These are phyloP conservation scores for Caenorhabditis angaria DNA, from an alignment of 2,888 invertebrate species.

Conservation along the genomic window DNA sequence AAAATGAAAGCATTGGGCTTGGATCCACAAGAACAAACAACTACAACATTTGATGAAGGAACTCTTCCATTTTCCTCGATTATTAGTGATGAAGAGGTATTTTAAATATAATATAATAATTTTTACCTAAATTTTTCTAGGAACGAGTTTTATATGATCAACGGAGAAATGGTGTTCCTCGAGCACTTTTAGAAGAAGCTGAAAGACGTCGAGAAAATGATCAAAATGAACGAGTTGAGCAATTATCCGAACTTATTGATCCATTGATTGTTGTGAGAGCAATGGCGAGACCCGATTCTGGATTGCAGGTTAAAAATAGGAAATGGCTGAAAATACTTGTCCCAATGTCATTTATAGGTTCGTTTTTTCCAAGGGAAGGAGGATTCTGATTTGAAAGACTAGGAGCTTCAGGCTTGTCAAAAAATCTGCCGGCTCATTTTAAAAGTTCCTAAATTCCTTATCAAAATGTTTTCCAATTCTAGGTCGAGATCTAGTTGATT, in stretches of 20 bases:
- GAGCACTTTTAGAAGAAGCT: conserved; percentile 40
- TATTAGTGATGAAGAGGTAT: conserved; percentile 47
- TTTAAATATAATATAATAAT: background rate
- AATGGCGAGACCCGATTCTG: conserved; percentile 95
- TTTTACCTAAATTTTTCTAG: conserved; percentile 8
- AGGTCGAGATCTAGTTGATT: conserved; percentile 66
- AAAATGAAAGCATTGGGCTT: conserved; percentile 40
- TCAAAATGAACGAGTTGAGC: conserved; percentile 36
- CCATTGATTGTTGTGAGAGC: conserved; percentile 80
- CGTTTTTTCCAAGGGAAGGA: conserved; percentile 4
- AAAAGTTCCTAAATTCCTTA: background rate
- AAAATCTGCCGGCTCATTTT: no score
- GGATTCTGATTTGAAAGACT: no score
- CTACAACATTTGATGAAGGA: conserved; percentile 51
- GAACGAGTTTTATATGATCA: conserved; percentile 55
- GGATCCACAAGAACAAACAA: conserved; percentile 44
- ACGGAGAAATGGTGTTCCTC: conserved; percentile 52
- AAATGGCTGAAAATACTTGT: conserved; percentile 99
- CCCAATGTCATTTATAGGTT: conserved; percentile 95
- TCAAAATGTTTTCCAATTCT: conserved; percentile 12
- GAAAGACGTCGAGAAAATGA: conserved; percentile 50
- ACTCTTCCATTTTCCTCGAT: conserved; percentile 44
- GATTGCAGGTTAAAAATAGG: conserved; percentile 92
- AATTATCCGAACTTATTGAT: conserved; percentile 44
- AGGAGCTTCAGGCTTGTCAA: no score